Evolutionary conservation across 2,113 vertebrate species (phyloP).

Genomic region (Morone chrysops): DNA sequence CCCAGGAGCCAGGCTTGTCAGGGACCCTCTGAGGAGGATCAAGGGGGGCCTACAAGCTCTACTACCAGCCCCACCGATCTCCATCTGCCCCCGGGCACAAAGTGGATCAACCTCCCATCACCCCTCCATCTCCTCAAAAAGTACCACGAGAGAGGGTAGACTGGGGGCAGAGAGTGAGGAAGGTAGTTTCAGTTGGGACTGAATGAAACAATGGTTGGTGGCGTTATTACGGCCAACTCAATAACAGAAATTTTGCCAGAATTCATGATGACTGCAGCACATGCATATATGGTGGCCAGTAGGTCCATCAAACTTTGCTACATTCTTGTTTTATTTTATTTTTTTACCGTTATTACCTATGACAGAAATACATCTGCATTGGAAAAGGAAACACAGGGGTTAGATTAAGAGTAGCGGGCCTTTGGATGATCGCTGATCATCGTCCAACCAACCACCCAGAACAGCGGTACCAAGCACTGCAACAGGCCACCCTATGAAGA

Average conservation of each 20-base stretch:
- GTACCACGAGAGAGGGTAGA: not conserved
- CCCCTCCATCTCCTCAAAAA: slow-evolving; percentile 22
- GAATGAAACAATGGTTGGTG: not conserved
- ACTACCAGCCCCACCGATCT: slow-evolving; percentile 29
- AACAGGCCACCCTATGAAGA: no score
- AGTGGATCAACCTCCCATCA: slow-evolving; percentile 28
- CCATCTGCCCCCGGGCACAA: slow-evolving; percentile 39
- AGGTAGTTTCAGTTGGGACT: not conserved
- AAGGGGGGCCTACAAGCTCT: slow-evolving; percentile 36
- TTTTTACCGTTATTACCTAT: no score
- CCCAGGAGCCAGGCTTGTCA: slow-evolving; percentile 46
- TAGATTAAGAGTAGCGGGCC: no score
- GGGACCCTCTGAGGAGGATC: slow-evolving; percentile 55
- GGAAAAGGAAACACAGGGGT: no score
- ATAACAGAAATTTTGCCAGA: not conserved
- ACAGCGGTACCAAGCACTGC: no score
- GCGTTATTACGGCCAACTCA: not conserved
- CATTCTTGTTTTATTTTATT: no score
- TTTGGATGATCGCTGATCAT: no score
- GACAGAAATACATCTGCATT: no score
- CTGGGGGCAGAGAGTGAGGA: not conserved
- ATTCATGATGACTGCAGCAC: no score
- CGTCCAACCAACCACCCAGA: no score
- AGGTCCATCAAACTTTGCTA: no score
- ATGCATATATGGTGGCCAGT: no score